Conservation (phyloP, 1,140 invertebrate species). For the Calephelis nemesis region DNA sequence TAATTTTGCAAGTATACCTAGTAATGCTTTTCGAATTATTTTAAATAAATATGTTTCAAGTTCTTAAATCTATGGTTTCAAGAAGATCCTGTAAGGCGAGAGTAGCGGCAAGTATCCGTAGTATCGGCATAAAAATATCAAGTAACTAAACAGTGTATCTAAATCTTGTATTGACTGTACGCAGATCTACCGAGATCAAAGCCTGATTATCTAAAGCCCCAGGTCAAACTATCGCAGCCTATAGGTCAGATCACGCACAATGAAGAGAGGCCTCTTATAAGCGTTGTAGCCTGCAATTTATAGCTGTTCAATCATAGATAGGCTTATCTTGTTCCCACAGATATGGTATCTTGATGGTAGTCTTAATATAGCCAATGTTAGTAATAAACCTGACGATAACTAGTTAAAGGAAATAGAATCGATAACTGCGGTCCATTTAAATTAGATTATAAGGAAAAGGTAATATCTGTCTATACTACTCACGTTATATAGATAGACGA, state of each 20-base stretch:
- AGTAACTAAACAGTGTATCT: too few species aligned
- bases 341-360: constrained; percentile 4
- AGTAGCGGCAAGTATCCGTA: too few species aligned
- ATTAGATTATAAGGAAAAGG: too few species aligned
- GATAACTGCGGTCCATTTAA: background rate
- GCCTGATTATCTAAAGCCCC: constrained; percentile 19
- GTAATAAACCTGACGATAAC: background rate
- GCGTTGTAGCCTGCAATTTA: constrained; percentile 7
- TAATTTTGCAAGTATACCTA: too few species aligned
- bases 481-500: too few species aligned
- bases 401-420: background rate
- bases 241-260: constrained; percentile 24
- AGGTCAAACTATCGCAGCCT: constrained; percentile 18
- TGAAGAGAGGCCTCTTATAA: constrained; percentile 16
- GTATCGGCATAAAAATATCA: too few species aligned
- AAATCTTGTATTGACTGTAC: background rate
- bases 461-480: too few species aligned
- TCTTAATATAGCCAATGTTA: background rate
- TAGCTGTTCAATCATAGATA: constrained; percentile 19
- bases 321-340: constrained; percentile 13
- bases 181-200: background rate
- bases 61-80: too few species aligned
- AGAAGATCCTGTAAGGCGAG: too few species aligned
- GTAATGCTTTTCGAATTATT: too few species aligned
- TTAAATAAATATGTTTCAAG: too few species aligned